Base-by-base conservation (phyloP, 30 jellyfish, hydroid and myxozoan genomes). In the Cassiopea xamachana region DNA sequence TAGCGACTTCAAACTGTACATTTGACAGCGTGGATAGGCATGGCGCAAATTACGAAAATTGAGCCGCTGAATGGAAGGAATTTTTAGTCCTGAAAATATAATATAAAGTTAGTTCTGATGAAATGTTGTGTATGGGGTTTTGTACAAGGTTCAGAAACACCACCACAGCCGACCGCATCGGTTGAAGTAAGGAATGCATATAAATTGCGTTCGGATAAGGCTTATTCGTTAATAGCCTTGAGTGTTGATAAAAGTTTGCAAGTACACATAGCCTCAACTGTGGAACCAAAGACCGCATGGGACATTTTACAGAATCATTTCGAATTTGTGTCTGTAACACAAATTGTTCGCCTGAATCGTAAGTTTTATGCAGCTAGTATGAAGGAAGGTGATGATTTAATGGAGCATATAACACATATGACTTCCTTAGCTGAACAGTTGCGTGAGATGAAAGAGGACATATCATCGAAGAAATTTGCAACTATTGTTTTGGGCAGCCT, bases 221-320 rank as follows among this genome's bases (percentile, higher is more conserved):
- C 95, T 69, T 74, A 77, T 50, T 47, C 86, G 60, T 77, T 87
- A 73, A 77, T 87, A n/a, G 70, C 90, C 64, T 47, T 87, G 79
- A 78, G 90, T 87, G 87, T 79, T 59, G 86, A 78, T 50, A 87
- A 64, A 69, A 47, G 39, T 77, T 79, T 77, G 86, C 90, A 77
- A 79, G 95, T 87, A 67, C 95, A 87, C 49, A 67, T 76, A 60
- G 77, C 90, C 86, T 69, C 69, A 1, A 87, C 95, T 60, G 69
- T 69, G 49, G 69, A 71, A 80, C 95, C 95, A 60, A 77, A 87
- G 86, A 90, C 77, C 49, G 95, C 85, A 80, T 87, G 90, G 91
- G 86, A 87, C 16, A 87, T 62, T 77, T 77, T 79, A 61, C 78
- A 77, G 72, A 77, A 87, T 13, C 90, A 43, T 47, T 87, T 87